A percentile compares a stretch with the other conserved stretches of the same genome.
Evolutionary conservation across 2,797 vertebrate species (phyloP).

Genomic region (Acanthurus leucopareius): DNA sequence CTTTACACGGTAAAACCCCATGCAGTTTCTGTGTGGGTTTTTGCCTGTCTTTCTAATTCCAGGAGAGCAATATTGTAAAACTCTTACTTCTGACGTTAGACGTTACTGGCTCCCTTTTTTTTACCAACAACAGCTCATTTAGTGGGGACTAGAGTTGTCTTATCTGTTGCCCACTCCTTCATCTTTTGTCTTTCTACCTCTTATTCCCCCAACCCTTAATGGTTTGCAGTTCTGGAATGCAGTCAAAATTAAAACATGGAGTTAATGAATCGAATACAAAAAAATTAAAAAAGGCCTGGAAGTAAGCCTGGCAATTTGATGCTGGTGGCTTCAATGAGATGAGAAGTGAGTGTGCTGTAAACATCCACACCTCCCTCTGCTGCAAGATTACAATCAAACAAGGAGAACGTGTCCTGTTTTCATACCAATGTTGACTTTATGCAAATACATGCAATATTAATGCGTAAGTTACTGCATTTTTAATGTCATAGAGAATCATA

Average conservation of each 20-base stretch:
- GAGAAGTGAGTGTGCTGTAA: conserved; percentile 16
- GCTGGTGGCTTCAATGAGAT: conserved; percentile 18
- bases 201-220: conserved; percentile 15
- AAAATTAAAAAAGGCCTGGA: neutral
- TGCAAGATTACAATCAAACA: no score
- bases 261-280: neutral
- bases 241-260: conserved; percentile 1
- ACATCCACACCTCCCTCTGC: conserved; percentile 2
- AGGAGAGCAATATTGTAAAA: conserved; percentile 48
- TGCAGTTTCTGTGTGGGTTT: conserved; percentile 26
- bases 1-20: conserved; percentile 9
- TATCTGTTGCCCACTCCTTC: conserved; percentile 30
- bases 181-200: conserved; percentile 12
- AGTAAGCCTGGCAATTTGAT: conserved; percentile 1
- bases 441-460: conserved; percentile 51
- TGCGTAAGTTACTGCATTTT: conserved; percentile 43
- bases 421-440: conserved; percentile 11
- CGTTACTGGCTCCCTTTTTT: conserved; percentile 64
- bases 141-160: conserved; percentile 48
- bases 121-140: conserved; percentile 66
- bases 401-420: conserved; percentile 21
- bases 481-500: conserved; percentile 42
- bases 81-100: conserved; percentile 54
- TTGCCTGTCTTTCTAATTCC: conserved; percentile 11
- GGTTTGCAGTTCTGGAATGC: conserved; percentile 17